These are phyloP conservation scores for Ophraella communa DNA, from an alignment of 2,888 invertebrate genomes.

Conservation along the genomic window DNA sequence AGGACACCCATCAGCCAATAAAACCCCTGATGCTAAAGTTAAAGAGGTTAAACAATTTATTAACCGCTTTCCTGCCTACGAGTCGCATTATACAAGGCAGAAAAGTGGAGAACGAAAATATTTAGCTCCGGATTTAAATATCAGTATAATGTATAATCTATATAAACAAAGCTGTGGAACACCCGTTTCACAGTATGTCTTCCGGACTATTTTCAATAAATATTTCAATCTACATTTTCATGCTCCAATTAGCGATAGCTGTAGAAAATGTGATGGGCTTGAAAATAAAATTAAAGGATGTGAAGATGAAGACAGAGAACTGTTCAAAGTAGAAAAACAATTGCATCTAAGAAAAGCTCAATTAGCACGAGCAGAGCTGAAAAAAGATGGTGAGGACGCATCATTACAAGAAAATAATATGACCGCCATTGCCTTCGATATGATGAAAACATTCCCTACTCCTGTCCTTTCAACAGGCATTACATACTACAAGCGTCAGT, in stretches of 20 bases:
- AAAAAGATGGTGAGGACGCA: slow-evolving; percentile 23
- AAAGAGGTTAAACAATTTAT: too few relatives aligned
- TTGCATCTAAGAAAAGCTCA: slow-evolving; percentile 37
- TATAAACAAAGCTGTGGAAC: not conserved
- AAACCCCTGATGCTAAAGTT: too few relatives aligned
- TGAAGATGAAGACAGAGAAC: slow-evolving; percentile 20
- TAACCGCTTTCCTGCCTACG: too few relatives aligned
- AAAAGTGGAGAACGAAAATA: slow-evolving; percentile 20
- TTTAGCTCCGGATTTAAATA: slow-evolving; percentile 35
- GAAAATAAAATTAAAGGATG: slow-evolving; percentile 33
- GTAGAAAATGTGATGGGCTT: slow-evolving; percentile 38
- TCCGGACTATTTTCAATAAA: slow-evolving; percentile 30
- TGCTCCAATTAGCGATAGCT: slow-evolving; percentile 35
- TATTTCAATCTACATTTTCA: slow-evolving; percentile 37
- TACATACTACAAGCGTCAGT: slow-evolving; percentile 44
- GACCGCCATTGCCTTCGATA: slow-evolving; percentile 41
- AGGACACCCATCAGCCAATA: too few relatives aligned
- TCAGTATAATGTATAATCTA: slow-evolving; percentile 36
- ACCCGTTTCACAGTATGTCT: slow-evolving; percentile 35
- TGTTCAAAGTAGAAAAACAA: slow-evolving; percentile 29
- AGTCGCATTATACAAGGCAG: slow-evolving; percentile 14
- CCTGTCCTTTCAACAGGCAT: slow-evolving; percentile 42
- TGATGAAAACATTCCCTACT: slow-evolving; percentile 46
- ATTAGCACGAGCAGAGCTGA: slow-evolving; percentile 28
- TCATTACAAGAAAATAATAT: too few relatives aligned